phyloP scores from a whole-genome alignment of 2,888 invertebrate genomes.

The Euzophera pinguis region DNA sequence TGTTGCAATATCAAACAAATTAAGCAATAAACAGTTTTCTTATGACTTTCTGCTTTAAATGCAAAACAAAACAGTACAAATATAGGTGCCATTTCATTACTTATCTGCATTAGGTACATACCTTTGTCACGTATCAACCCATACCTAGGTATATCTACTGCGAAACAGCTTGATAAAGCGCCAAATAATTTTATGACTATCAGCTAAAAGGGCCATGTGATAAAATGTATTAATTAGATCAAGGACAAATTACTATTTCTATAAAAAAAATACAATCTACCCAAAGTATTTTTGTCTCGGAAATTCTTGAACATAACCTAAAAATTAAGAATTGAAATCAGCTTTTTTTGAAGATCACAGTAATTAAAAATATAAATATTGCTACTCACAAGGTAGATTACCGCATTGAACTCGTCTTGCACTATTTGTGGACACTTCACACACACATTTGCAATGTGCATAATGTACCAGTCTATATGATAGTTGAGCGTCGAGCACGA shows the following conservation, averaged over 20 bases:
- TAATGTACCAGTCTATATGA: constrained; percentile 59
- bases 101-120: neutral
- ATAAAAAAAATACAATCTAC: constrained; percentile 14
- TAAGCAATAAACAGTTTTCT: no score
- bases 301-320: constrained; percentile 66
- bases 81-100: neutral
- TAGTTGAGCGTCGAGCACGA: constrained; percentile 51
- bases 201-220: constrained; percentile 40
- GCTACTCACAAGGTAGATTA: constrained; percentile 68
- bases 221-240: constrained; percentile 26
- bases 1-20: no score
- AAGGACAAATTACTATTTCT: constrained; percentile 26
- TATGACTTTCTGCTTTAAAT: no score
- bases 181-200: constrained; percentile 39
- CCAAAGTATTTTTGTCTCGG: constrained; percentile 37
- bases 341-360: constrained; percentile 27
- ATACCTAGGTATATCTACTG: constrained; percentile 3
- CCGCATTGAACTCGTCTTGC: constrained; percentile 63
- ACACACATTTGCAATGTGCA: constrained; percentile 65
- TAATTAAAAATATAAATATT: constrained; percentile 38
- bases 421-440: constrained; percentile 74
- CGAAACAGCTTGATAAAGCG: constrained; percentile 38
- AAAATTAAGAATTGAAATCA: constrained; percentile 47
- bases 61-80: no score
- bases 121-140: no score